Conservation (phyloP, 2,113 vertebrate species). For the Upupa epops region DNA sequence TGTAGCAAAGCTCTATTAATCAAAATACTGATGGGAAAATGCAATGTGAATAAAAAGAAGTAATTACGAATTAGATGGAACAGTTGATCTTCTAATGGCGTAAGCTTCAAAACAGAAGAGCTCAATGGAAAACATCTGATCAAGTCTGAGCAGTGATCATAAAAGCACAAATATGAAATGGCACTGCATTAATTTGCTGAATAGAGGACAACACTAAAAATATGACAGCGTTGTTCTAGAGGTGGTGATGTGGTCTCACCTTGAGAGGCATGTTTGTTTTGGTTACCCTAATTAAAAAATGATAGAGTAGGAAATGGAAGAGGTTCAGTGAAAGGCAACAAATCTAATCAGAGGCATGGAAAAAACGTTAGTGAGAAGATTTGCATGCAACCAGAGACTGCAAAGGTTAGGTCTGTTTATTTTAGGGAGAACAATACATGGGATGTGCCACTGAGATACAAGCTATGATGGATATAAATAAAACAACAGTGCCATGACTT, state of each 20-base stretch:
- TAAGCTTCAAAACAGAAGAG: not conserved
- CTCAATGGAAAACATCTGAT: constrained; percentile 46
- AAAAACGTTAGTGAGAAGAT: constrained; percentile 31
- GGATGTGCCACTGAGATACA: not conserved
- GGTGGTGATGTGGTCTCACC: constrained; percentile 41
- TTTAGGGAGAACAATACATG: constrained; percentile 22
- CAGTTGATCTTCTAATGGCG: not conserved
- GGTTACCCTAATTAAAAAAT: constrained; percentile 60
- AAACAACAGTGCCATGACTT: not conserved
- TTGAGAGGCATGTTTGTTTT: constrained; percentile 35
- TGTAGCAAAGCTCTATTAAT: not conserved
- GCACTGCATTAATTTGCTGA: constrained; percentile 55
- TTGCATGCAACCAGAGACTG: constrained; percentile 25
- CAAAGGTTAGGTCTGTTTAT: constrained; percentile 61
- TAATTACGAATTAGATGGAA: not conserved
- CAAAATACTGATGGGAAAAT: not conserved
- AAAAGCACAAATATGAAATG: constrained; percentile 44
- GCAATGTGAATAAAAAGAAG: not conserved
- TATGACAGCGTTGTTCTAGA: constrained; percentile 43
- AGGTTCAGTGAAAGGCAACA: constrained; percentile 43
- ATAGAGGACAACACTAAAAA: constrained; percentile 51
- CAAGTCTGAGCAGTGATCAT: constrained; percentile 8
- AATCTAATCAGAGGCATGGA: constrained; percentile 40
- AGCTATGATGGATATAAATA: not conserved
- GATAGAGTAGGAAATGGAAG: constrained; percentile 31